These are phyloP conservation scores for Theretra japonica DNA, from an alignment of 2,888 invertebrate genomes.

Conservation along the genomic window DNA sequence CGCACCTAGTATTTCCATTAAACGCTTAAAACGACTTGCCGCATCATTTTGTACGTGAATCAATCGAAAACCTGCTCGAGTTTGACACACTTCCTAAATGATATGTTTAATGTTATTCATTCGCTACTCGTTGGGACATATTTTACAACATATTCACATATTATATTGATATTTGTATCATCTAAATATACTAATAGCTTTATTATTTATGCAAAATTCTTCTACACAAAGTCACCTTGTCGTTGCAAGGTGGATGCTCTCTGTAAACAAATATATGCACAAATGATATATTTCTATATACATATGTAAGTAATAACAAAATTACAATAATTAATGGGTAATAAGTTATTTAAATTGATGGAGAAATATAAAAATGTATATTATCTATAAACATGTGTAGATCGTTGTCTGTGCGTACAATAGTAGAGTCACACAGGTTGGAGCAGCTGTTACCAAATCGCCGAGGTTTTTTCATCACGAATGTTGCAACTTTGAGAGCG, in stretches of 20 bases:
- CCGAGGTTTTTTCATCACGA: conserved; percentile 1
- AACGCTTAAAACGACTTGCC: conserved; percentile 31
- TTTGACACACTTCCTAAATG: neutral
- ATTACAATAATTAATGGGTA: no score
- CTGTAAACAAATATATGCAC: neutral
- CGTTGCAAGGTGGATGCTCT: neutral
- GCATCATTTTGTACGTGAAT: conserved; percentile 1
- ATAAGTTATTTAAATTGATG: no score
- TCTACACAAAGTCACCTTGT: neutral
- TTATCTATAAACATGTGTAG: no score
- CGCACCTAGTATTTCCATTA: conserved; percentile 53
- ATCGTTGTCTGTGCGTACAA: neutral
- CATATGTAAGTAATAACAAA: no score
- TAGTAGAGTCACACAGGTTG: neutral
- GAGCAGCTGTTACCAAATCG: conserved; percentile 12
- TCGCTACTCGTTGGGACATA: neutral
- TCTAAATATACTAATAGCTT: neutral
- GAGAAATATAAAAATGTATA: no score
- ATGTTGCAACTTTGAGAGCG: conserved; percentile 2
- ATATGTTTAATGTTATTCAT: neutral
- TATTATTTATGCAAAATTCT: neutral
- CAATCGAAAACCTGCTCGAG: neutral
- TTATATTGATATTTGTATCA: neutral
- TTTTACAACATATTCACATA: neutral
- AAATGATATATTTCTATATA: no score